Evolutionary conservation across 2,113 vertebrate species (phyloP), one percentile per base, ranked within the genome.

Genomic region (Mastomys coucha): DNA sequence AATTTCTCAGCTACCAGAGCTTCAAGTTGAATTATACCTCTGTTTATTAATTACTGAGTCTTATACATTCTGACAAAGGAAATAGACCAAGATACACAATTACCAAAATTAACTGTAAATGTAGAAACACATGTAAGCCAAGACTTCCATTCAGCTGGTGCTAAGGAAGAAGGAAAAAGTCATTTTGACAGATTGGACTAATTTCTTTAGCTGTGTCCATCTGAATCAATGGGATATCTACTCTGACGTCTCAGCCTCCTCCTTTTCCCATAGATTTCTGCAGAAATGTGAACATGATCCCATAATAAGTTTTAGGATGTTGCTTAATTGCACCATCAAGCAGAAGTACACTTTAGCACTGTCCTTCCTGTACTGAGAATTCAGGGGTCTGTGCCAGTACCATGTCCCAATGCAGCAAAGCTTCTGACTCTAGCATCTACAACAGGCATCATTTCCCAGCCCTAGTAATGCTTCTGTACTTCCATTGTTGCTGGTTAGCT

Each of bases 321-420:
- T 77, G 20, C 10, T 67, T 14, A 9, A 2, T 7, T 51, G 42
- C 5, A 53, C 33, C 5, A 12, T 49, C 24, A 70, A 63, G 42
- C 14, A n/a, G 36, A 77, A 12, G 28, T 45, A 20, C 56, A 36
- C 0, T 45, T 33, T 78, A n/a, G 22, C 19, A 42, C 36, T 42
- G 42, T 92, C 45, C 17, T 77, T 78, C 72, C 51, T 24, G 53
- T 1, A 0, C 42, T 28, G 24, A 67, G 51, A 58, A 77, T 16
- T 19, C 22, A 14, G 1, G 17, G 13, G 10, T 51, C 82, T 87
- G 42, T 76, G 31, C 33, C 19, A 10, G 53, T 58, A 51, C 26
- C 0, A 11, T 24, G 24, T 26, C 10, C 20, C 26, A 28, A 0
- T 7, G 0, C 7, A 36, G 1, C 6, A 58, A 58, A 36, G n/a